Conservation (phyloP, 2,888 invertebrate genomes). For the Ormia ochracea region DNA sequence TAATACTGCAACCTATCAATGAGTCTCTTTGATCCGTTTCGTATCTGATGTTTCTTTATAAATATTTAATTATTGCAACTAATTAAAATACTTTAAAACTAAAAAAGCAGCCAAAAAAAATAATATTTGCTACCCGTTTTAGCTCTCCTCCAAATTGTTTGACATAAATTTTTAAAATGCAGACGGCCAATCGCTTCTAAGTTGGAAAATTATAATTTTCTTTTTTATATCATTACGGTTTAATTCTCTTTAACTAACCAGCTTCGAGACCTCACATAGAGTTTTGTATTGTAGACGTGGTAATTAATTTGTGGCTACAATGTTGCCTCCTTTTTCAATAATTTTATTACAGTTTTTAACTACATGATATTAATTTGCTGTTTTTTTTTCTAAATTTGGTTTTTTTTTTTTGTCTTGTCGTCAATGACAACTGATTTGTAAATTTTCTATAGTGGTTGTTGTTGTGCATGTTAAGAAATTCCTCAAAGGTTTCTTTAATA, state of each 20-base stretch:
- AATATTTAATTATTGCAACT: background rate
- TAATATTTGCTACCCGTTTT: slow-evolving; percentile 26
- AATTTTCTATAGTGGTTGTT: background rate
- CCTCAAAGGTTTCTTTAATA: slow-evolving; percentile 40
- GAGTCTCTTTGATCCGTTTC: too few relatives aligned
- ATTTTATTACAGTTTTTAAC: slow-evolving; percentile 23
- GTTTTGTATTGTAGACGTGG: slow-evolving; percentile 44
- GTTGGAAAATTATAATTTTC: background rate
- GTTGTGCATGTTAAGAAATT: slow-evolving; percentile 21
- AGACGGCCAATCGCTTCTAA: background rate
- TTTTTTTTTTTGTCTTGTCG: too few relatives aligned
- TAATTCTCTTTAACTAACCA: background rate
- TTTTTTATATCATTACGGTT: background rate
- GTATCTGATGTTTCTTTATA: too few relatives aligned
- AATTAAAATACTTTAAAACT: background rate
- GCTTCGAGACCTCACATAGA: slow-evolving; percentile 48
- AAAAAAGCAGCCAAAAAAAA: background rate
- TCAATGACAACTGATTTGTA: slow-evolving; percentile 33
- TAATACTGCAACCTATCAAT: too few relatives aligned
- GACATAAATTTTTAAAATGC: slow-evolving; percentile 12
- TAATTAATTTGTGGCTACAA: slow-evolving; percentile 58
- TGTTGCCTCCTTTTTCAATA: slow-evolving; percentile 22
- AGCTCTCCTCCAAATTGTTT: background rate
- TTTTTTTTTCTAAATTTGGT: too few relatives aligned
- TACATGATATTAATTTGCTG: slow-evolving; percentile 35